Evolutionary conservation across 2,888 invertebrate species (phyloP).

Genomic region (Chrysomela aeneicollis): DNA sequence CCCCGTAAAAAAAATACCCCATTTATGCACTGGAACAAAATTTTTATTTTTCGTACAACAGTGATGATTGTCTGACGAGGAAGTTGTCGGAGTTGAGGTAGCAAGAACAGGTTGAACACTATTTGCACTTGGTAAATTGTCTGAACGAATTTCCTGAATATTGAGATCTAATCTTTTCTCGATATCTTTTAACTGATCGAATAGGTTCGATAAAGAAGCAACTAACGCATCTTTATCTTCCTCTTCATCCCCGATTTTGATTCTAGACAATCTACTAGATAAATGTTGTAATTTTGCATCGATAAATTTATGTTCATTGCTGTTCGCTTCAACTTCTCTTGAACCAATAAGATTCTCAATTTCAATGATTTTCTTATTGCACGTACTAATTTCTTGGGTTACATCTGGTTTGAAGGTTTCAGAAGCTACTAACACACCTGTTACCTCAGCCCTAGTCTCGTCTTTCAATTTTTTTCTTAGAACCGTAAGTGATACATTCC

Average conservation of each 20-base stretch:
- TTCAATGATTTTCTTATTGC: conserved; percentile 1
- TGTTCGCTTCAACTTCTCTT: background rate
- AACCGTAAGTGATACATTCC: background rate
- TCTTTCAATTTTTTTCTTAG: conserved; percentile 5
- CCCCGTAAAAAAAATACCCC: conserved; percentile 7
- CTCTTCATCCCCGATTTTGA: background rate
- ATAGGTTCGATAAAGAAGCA: background rate
- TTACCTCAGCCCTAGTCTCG: background rate
- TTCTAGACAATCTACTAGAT: background rate
- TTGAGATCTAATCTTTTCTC: conserved; percentile 1
- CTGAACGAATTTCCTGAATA: background rate
- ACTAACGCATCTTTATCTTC: background rate
- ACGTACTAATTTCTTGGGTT: conserved; percentile 2
- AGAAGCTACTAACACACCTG: background rate
- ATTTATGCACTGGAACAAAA: conserved; percentile 2
- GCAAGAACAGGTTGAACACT: no score
- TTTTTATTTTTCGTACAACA: background rate
- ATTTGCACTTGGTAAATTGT: background rate
- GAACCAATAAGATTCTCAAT: background rate
- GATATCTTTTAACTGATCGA: background rate
- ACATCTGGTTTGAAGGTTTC: conserved; percentile 3
- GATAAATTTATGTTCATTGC: background rate
- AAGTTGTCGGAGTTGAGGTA: background rate
- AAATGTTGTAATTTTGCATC: conserved; percentile 6
- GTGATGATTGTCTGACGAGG: background rate